Evolutionary conservation across 2,113 vertebrate genomes (phyloP), one percentile per base, ranked within the genome.

Genomic region (Fregata magnificens): DNA sequence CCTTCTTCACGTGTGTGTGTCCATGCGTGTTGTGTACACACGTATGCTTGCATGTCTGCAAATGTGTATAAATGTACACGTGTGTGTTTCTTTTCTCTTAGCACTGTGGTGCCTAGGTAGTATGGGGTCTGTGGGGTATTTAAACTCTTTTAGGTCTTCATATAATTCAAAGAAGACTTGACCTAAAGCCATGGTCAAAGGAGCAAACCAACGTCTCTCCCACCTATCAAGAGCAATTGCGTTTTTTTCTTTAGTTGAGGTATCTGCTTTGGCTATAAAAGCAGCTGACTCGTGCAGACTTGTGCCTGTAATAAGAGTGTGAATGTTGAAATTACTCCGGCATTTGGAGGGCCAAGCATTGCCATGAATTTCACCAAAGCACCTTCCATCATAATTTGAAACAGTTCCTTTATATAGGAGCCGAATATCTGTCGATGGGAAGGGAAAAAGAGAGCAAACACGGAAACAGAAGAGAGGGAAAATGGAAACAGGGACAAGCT

Each of bases 21-120:
- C 1, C 9, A 6, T 1, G 2, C 44, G 25, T 40, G 28, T 15
- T 29, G 10, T 6, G 31, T 10, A 10, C 24, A 24, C 16, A 24
- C 1, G 0, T 1, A 3, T 0, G 2, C 36, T 72, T 72, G 19
- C 17, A 5, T 0, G 1, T 9, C 50, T 45, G 16, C 34, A 50
- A 13, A 40, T 12, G 14, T 7, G 5, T 47, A 7, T 21, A 10
- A 6, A 34, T 6, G 7, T 5, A 59, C 4, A 17, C 0, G 0
- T 6, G 12, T 28, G 13, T 16, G 5, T 36, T 70, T 52, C n/a
- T 74, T 74, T 25, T 22, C 36, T 21, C 32, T 22, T 24, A 55
- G 20, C 21, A 3, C 24, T 53, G 1, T 4, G 16, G 13, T 44
- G 10, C 26, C 4, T 21, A 7, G 8, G 15, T 36, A 36, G 16